Evolutionary conservation across 2,113 vertebrate species (phyloP).

Genomic region (Perca fluviatilis): DNA sequence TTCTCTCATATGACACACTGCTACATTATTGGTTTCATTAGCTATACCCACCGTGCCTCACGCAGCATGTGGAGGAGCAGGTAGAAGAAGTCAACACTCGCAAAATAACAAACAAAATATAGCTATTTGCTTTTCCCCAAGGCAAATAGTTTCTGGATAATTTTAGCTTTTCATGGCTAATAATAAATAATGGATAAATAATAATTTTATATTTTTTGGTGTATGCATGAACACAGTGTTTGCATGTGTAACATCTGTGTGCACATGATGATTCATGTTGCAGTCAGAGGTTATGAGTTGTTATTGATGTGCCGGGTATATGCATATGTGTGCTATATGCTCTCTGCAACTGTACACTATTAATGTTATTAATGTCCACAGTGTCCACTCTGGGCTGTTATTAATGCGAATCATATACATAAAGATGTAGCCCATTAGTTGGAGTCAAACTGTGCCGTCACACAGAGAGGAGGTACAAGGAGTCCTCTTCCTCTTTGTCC

Average conservation of each 20-base stretch:
- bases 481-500: conserved; percentile 29
- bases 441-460: conserved; percentile 66
- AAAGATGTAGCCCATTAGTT: conserved; percentile 83
- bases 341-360: conserved; percentile 53
- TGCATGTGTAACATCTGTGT: conserved; percentile 36
- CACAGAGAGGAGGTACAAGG: conserved; percentile 40
- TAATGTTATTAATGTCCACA: conserved; percentile 74
- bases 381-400: conserved; percentile 77
- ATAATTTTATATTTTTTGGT: conserved; percentile 49
- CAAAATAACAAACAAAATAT: conserved; percentile 36
- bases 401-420: conserved; percentile 84
- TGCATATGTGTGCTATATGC: conserved; percentile 39
- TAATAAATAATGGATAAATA: neutral
- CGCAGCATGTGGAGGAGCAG: conserved; percentile 58
- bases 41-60: conserved; percentile 64
- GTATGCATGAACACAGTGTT: conserved; percentile 36
- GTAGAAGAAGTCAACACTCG: conserved; percentile 34
- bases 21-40: conserved; percentile 77
- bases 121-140: conserved; percentile 19
- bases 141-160: conserved; percentile 48
- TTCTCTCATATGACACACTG: conserved; percentile 70
- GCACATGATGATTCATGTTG: conserved; percentile 67
- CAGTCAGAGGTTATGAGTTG: conserved; percentile 64
- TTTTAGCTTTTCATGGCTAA: conserved; percentile 39
- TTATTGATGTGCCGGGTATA: conserved; percentile 73